phyloP scores from a whole-genome alignment of 2,888 invertebrate genomes.

The Crossocerus cetratus region DNA sequence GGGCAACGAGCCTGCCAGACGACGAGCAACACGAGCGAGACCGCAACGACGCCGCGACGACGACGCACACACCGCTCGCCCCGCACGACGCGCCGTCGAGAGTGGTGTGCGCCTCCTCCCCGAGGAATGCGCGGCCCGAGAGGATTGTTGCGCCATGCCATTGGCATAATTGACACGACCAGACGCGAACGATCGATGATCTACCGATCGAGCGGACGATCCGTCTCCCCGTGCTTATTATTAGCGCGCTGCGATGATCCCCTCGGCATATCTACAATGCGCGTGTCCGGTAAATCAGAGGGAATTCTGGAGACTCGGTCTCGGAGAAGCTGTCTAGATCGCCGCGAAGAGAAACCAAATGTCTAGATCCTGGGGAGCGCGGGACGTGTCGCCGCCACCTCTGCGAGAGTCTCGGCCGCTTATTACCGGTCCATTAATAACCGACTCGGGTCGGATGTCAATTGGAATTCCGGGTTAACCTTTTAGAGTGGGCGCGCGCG shows the following conservation, averaged over 20 bases:
- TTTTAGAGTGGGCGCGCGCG: constrained; percentile 3
- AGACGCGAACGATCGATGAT: constrained; percentile 1
- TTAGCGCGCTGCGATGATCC: no score
- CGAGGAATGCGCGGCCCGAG: neutral
- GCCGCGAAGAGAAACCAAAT: no score
- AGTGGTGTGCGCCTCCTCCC: neutral
- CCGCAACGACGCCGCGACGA: constrained; percentile 16
- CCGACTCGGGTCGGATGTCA: constrained; percentile 4
- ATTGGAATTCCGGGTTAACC: constrained; percentile 27
- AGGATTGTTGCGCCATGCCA: neutral
- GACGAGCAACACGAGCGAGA: constrained; percentile 10
- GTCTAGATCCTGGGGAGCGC: no score
- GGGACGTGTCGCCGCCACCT: no score
- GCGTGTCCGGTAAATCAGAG: no score
- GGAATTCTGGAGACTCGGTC: no score
- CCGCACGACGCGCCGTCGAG: neutral
- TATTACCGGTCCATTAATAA: constrained; percentile 1
- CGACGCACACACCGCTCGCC: neutral
- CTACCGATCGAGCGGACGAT: no score
- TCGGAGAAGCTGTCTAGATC: no score
- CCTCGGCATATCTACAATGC: no score
- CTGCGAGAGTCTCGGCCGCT: neutral
- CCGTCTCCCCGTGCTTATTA: no score
- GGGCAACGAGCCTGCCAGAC: constrained; percentile 51
- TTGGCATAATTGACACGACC: constrained; percentile 4